Conservation (phyloP, 30 jellyfish, hydroid and myxozoan genomes). For the Hydra vulgaris region DNA sequence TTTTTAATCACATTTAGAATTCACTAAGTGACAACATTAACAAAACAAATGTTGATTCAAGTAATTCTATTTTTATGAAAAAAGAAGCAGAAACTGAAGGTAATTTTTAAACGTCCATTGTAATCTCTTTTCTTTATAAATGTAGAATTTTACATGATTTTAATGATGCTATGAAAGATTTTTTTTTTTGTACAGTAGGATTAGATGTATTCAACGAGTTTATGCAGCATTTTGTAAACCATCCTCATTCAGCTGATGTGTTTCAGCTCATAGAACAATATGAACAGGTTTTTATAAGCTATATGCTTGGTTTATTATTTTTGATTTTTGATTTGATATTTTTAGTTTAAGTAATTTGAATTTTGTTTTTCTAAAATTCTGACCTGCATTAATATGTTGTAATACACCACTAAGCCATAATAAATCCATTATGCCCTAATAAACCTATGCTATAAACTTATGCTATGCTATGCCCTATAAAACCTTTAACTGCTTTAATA, state of each 20-base stretch:
- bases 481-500: too few relatives aligned
- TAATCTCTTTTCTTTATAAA: too few relatives aligned
- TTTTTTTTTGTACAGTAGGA: slow-evolving; percentile 20
- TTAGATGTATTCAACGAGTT: slow-evolving; percentile 38
- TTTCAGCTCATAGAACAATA: slow-evolving; percentile 58
- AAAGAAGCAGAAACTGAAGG: neutral
- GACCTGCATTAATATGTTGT: too few relatives aligned
- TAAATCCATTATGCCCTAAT: too few relatives aligned
- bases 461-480: too few relatives aligned
- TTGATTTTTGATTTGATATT: too few relatives aligned
- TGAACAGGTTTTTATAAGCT: slow-evolving; percentile 50
- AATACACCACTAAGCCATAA: too few relatives aligned
- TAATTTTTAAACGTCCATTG: neutral
- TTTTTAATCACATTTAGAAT: neutral
- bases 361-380: too few relatives aligned
- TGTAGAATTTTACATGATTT: neutral
- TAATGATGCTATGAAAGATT: neutral
- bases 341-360: too few relatives aligned
- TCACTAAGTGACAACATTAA: neutral
- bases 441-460: too few relatives aligned
- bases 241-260: slow-evolving; percentile 69
- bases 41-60: neutral
- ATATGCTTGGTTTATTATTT: too few relatives aligned
- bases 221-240: slow-evolving; percentile 30
- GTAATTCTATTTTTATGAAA: neutral